Base-by-base conservation (phyloP, 92 coral and sea anemone genomes). In the Pocillopora meandrina region DNA sequence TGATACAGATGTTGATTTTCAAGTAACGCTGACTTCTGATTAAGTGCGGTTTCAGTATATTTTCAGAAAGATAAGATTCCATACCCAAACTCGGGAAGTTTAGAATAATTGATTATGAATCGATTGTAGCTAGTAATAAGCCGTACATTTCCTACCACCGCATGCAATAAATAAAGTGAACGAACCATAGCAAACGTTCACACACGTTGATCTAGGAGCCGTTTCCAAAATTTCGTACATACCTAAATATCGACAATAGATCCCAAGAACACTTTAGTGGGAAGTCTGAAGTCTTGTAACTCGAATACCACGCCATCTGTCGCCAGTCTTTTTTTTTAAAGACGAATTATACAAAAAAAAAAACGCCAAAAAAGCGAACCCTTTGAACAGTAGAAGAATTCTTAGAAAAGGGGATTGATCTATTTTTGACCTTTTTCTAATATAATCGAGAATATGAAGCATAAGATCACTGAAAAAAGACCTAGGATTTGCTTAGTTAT, bases 361-460 rank as follows among this genome's bases (percentile, higher is more conserved):
- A 71, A 71, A 81, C 77, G 77, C 77, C 70, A 81, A 68, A 70
- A 71, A 81, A 81, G 52, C 85, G 77, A 70, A 77, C 78, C 60
- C 70, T 35, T 20, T 81, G 23, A 71, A 59, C 58, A 59, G 36
- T 52, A 69, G 57, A 58, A 33, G 59, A 69, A n/a, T 57, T 58
- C 62, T 16, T 17, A 67, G 60, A 56, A 71, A 35, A 34, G 33
- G 67, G 10, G 71, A 70, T 71, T 58, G 21, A 76, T 61, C 49
- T 81, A 81, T 61, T 71, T 60, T 58, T 36, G 47, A 58, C 68
- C n/a, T 19, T 36, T 70, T 20, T 68, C 18, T 13, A 12, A 14
- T 55, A 42, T 42, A 42, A 42, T 42, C 8, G 52, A 2, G 14
- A 9, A 16, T 58, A 62, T 70, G 55, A 33, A 57, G 35, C 12